Base-by-base conservation (phyloP, 2,797 vertebrate genomes). In the Coreius guichenoti region DNA sequence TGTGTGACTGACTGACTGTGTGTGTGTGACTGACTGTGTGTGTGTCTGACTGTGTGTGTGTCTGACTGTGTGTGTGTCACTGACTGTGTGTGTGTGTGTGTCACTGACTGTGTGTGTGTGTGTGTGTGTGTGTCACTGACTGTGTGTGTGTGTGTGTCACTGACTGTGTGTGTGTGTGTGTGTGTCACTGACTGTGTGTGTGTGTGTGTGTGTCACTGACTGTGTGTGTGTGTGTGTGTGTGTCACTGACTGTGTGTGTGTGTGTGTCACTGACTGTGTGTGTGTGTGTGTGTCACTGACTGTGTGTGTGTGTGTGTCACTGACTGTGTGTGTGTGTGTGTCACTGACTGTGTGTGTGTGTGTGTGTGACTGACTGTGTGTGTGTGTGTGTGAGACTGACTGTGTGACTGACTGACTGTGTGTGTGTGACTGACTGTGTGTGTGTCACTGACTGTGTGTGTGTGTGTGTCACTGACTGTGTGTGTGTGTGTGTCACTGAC, bases 171-270 rank as follows among this genome's bases (percentile, higher is more conserved):
- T 80, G 98, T 98, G 98, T 97, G 98, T 80, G 98, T 99, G 90
- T n/a, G n/a, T n/a, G n/a, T n/a, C n/a, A n/a, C n/a, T n/a, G n/a
- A n/a, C n/a, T 26, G 68, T 31, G 31, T 19, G 81, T 23, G 68
- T 31, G 68, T 17, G 26, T 36, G 63, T 33, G 31, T 43, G 67
- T 19, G n/a, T 63, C 29, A 79, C 86, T 90, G 95, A 99, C 98
- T 97, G 98, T 81, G 98, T 99, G 90, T 87, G 95, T 99, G 98
- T 97, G 98, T 80, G 98, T 98, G 98, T 97, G 98, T 80, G 98
- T 99, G 90, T 69, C 49, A n/a, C n/a, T n/a, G n/a, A n/a, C n/a
- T n/a, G n/a, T 26, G 68, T 31, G 31, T 19, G 81, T 23, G 68
- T 31, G 68, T n/a, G n/a, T n/a, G n/a, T n/a, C n/a, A n/a, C n/a